phyloP scores from a whole-genome alignment of 1,140 invertebrate species.

The Bombus impatiens region DNA sequence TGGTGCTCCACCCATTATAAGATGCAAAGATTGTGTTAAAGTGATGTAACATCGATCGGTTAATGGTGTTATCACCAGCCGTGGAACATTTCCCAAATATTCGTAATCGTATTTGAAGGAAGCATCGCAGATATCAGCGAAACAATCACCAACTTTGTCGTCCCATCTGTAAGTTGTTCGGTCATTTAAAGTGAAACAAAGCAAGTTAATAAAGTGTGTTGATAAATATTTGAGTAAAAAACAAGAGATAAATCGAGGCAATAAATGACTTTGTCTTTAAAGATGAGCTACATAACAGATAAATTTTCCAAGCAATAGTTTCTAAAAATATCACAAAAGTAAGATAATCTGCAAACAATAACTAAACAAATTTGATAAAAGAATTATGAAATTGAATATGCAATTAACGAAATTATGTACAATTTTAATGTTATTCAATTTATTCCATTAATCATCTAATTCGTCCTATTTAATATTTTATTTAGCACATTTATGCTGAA shows the following conservation, averaged over 20 bases:
- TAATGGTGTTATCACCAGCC: slow-evolving; percentile 92
- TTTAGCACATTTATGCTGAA: no score
- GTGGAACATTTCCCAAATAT: slow-evolving; percentile 92
- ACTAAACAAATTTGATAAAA: no score
- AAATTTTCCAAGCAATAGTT: no score
- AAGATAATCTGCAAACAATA: no score
- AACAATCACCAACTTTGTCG: slow-evolving; percentile 91
- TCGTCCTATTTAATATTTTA: no score
- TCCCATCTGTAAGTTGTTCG: slow-evolving; percentile 86
- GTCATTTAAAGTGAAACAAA: background rate
- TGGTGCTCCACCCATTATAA: slow-evolving; percentile 93
- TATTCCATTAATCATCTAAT: no score
- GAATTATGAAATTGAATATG: no score
- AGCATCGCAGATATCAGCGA: slow-evolving; percentile 96
- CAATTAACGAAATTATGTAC: no score
- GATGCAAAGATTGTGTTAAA: slow-evolving; percentile 92
- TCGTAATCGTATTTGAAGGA: slow-evolving; percentile 95
- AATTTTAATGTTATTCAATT: no score
- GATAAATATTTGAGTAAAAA: background rate
- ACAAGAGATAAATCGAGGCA: background rate
- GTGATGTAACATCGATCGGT: slow-evolving; percentile 95
- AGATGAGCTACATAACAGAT: no score
- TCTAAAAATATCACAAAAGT: no score
- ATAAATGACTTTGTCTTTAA: background rate
- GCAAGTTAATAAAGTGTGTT: no score